Conservation (phyloP, 1,140 invertebrate species). For the Aphelenchoides besseyi region DNA sequence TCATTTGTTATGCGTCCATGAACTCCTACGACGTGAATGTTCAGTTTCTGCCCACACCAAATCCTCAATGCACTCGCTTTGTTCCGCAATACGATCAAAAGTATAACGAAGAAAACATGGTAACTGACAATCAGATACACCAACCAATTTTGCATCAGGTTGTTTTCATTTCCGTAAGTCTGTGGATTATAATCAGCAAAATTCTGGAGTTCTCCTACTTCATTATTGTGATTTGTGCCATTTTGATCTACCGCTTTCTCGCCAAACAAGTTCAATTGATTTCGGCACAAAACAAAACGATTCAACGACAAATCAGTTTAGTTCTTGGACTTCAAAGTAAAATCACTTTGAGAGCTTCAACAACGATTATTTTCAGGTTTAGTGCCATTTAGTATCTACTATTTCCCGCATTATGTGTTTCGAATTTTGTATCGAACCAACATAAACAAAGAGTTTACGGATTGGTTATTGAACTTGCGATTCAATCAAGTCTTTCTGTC, state of each 20-base stretch:
- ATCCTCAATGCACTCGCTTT: background rate
- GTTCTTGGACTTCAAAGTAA: background rate
- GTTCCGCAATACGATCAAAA: background rate
- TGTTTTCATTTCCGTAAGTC: background rate
- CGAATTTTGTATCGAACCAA: background rate
- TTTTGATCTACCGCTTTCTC: background rate
- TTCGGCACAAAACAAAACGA: background rate
- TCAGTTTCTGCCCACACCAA: background rate
- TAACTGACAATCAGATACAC: background rate
- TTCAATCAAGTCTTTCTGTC: background rate
- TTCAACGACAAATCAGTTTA: background rate
- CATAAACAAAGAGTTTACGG: background rate
- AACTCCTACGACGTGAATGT: background rate
- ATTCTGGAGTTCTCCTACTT: background rate
- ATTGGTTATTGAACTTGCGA: background rate
- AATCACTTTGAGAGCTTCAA: background rate
- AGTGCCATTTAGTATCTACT: background rate
- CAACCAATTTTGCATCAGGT: background rate
- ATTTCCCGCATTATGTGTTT: background rate
- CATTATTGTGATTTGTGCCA: background rate
- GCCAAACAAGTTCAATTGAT: background rate
- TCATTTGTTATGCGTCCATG: background rate
- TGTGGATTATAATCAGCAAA: background rate
- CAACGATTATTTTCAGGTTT: background rate
- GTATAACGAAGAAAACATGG: too few species aligned